Conservation (phyloP, 2,797 vertebrate species). For the Columba guinea region DNA sequence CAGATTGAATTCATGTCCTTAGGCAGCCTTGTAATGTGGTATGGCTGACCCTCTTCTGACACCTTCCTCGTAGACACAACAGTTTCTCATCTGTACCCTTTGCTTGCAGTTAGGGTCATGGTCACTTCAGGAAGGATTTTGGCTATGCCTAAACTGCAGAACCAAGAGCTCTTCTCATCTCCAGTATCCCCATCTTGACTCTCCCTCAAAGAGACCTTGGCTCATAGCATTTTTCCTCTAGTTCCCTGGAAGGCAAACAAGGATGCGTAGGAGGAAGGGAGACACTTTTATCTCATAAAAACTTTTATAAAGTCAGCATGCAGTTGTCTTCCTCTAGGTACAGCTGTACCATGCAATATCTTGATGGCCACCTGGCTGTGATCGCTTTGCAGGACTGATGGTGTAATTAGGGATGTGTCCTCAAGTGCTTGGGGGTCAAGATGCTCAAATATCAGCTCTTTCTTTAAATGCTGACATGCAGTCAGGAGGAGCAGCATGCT, state of each 20-base stretch:
- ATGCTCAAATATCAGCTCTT: constrained; percentile 34
- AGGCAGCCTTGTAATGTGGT: neutral
- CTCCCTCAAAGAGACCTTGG: neutral
- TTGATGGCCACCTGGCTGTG: constrained; percentile 39
- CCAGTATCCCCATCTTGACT: neutral
- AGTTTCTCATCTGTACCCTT: neutral
- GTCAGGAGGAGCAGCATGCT: neutral
- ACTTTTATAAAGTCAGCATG: neutral
- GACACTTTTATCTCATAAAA: neutral
- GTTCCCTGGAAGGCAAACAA: neutral
- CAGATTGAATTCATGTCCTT: neutral
- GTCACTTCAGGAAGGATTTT: neutral
- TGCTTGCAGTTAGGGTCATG: accelerated
- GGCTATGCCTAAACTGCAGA: neutral
- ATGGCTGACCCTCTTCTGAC: neutral
- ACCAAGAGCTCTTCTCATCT: neutral
- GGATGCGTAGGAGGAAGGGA: neutral
- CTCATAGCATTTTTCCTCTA: neutral
- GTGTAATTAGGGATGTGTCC: neutral
- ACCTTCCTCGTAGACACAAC: accelerated
- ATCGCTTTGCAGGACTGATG: neutral
- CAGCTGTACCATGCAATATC: constrained; percentile 6
- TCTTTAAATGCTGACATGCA: neutral
- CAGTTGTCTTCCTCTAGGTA: neutral
- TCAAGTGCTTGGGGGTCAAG: neutral